Conservation (phyloP, 2,888 invertebrate species). For the Agrilus mali region DNA sequence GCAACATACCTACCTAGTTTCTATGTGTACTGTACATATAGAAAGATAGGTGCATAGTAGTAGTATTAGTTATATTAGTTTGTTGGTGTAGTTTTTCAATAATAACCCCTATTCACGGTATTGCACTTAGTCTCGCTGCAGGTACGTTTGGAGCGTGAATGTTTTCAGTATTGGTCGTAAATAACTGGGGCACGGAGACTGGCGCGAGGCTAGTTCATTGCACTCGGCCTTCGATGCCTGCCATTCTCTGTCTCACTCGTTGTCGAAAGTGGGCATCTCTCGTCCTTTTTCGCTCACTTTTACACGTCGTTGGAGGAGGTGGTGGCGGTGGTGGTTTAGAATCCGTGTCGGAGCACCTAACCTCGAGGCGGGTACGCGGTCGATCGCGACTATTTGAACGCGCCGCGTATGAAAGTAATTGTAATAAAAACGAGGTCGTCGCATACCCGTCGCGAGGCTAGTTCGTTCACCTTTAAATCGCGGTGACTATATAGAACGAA, state of each 20-base stretch:
- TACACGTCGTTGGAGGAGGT: slow-evolving; percentile 13
- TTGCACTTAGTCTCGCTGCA: slow-evolving; percentile 11
- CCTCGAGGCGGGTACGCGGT: slow-evolving; percentile 17
- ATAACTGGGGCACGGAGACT: slow-evolving; percentile 33
- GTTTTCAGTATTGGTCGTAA: slow-evolving; percentile 3
- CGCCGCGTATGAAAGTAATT: slow-evolving; percentile 23
- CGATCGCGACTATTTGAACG: slow-evolving; percentile 24
- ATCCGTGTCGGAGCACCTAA: slow-evolving; percentile 27
- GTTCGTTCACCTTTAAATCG: slow-evolving; percentile 43
- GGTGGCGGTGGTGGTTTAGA: slow-evolving; percentile 18
- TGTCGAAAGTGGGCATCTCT: slow-evolving; percentile 13
- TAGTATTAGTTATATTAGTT: too few relatives aligned
- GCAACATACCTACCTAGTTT: too few relatives aligned
- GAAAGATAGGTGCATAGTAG: too few relatives aligned
- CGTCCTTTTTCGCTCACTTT: slow-evolving; percentile 25
- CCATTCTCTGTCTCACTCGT: slow-evolving; percentile 19
- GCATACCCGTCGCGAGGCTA: slow-evolving; percentile 38
- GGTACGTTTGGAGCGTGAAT: slow-evolving; percentile 1
- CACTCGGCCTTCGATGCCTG: slow-evolving; percentile 43
- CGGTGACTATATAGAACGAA: slow-evolving; percentile 33
- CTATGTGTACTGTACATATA: too few relatives aligned
- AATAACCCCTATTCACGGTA: not conserved
- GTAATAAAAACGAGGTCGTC: slow-evolving; percentile 30
- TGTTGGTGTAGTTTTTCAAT: too few relatives aligned
- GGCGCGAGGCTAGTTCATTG: slow-evolving; percentile 46